Evolutionary conservation across 2,888 invertebrate genomes (phyloP).

Genomic region (Diachrysia chrysitis): DNA sequence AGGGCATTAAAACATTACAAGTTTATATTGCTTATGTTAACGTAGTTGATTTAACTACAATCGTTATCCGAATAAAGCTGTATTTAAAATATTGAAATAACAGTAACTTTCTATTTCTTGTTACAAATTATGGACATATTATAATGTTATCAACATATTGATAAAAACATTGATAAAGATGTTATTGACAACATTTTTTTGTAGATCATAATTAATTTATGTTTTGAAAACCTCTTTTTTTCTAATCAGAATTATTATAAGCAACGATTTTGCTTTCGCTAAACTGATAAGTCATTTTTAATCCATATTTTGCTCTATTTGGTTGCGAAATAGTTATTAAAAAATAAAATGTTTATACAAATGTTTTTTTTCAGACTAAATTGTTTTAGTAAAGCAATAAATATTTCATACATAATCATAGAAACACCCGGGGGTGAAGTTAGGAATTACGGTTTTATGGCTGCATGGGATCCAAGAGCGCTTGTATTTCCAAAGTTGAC

Average conservation of each 20-base stretch:
- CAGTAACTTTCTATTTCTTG: slow-evolving; percentile 4
- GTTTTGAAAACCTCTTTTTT: background rate
- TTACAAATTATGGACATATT: background rate
- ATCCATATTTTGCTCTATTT: background rate
- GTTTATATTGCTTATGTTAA: slow-evolving; percentile 70
- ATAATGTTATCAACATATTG: slow-evolving; percentile 7
- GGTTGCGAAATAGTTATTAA: slow-evolving; percentile 8
- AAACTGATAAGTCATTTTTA: background rate
- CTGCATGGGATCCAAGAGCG: slow-evolving; percentile 63
- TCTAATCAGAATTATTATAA: background rate
- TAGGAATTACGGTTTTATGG: slow-evolving; percentile 52
- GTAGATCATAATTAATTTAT: slow-evolving; percentile 5
- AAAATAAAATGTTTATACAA: slow-evolving; percentile 25
- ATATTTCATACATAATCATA: slow-evolving; percentile 54
- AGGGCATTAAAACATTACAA: slow-evolving; percentile 83
- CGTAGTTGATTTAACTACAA: slow-evolving; percentile 52
- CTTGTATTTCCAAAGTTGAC: slow-evolving; percentile 64
- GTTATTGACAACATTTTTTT: slow-evolving; percentile 15
- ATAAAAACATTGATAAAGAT: slow-evolving; percentile 7
- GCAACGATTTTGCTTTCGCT: background rate
- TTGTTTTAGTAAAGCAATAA: slow-evolving; percentile 45
- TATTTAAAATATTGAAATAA: slow-evolving; percentile 9
- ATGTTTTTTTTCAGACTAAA: slow-evolving; percentile 43
- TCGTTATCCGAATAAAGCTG: slow-evolving; percentile 27
- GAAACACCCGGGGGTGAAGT: slow-evolving; percentile 54